phyloP scores from a whole-genome alignment of 2,113 vertebrate species.

The Nibea albiflora region DNA sequence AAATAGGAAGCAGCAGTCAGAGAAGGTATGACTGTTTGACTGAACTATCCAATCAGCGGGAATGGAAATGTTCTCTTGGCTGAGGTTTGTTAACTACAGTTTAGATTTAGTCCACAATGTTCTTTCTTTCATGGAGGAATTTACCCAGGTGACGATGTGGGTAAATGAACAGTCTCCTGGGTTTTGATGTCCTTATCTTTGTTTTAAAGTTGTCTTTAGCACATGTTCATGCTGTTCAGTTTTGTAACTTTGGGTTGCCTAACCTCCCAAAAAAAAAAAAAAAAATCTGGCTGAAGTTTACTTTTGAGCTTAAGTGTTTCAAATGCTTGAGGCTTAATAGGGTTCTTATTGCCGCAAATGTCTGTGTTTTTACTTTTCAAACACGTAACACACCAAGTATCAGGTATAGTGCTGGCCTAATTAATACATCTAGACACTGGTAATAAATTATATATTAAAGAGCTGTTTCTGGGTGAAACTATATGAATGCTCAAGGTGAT shows the following conservation, averaged over 20 bases:
- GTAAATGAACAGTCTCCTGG: neutral
- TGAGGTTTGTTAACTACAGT: neutral
- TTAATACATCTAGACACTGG: neutral
- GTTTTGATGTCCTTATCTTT: neutral
- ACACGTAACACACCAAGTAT: neutral
- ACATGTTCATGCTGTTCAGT: neutral
- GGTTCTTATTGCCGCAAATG: neutral
- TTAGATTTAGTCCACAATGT: neutral
- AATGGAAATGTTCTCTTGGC: neutral
- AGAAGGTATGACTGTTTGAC: conserved; percentile 2
- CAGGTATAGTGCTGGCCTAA: neutral
- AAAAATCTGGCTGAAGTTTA: neutral
- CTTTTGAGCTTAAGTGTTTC: neutral
- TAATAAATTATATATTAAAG: neutral
- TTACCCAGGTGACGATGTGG: neutral
- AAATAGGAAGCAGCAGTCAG: conserved; percentile 34
- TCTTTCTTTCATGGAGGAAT: neutral
- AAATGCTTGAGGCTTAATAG: neutral
- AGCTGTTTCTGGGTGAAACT: neutral
- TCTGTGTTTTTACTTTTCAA: neutral
- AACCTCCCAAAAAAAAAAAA: neutral
- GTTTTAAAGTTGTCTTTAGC: neutral
- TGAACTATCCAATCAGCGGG: neutral
- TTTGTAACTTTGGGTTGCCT: neutral
- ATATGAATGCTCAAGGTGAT: neutral